Percentiles rank a stretch among this genome's conserved stretches.
These are phyloP conservation scores for Agrochola lychnidis DNA, from an alignment of 2,888 invertebrate species.

Conservation along the genomic window DNA sequence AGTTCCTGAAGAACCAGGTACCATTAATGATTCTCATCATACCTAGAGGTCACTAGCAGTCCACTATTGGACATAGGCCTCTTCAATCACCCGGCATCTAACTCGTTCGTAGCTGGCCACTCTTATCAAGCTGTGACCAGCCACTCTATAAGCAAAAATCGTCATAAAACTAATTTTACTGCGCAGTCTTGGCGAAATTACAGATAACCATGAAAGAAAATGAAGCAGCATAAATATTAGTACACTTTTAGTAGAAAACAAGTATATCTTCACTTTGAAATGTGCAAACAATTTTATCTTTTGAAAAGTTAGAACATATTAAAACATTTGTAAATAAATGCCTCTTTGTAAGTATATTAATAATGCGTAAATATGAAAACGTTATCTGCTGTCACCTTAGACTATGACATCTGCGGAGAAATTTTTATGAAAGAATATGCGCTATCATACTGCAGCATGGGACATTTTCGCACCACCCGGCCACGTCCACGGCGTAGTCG, in stretches of 20 bases:
- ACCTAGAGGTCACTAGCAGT: background rate
- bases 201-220: background rate
- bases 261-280: conserved; percentile 23
- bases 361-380: conserved; percentile 27
- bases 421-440: background rate
- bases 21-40: background rate
- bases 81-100: too few relatives aligned
- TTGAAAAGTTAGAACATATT: conserved; percentile 21
- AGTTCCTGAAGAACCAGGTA: background rate
- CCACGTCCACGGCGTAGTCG: background rate
- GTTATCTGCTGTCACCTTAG: conserved; percentile 24
- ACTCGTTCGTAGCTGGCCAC: too few relatives aligned
- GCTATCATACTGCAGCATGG: background rate
- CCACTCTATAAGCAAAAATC: background rate
- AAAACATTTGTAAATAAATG: conserved; percentile 20
- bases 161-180: background rate
- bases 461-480: background rate
- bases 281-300: conserved; percentile 50
- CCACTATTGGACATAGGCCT: background rate
- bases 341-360: background rate
- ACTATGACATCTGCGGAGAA: background rate
- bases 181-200: background rate
- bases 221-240: background rate
- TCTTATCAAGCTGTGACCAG: background rate
- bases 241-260: conserved; percentile 8